Evolutionary conservation across 2,888 invertebrate species (phyloP), one percentile per base, ranked within the genome.

Genomic region (Amiota communis): DNA sequence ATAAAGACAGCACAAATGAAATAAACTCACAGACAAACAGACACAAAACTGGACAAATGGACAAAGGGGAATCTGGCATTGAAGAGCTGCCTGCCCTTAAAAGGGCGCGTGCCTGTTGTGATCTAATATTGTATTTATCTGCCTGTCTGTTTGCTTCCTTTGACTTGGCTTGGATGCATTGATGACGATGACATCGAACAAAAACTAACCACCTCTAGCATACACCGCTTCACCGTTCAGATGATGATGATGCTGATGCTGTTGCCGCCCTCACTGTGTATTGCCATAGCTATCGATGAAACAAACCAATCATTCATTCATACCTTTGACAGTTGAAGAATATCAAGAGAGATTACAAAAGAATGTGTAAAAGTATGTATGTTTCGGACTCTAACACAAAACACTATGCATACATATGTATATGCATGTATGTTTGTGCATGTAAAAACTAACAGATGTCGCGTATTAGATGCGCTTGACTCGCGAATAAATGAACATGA

Each of bases 391-490:
- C 8, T 36, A 36, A 36, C 36, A 36, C 2, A 36, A 36, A 36
- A 36, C 36, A 6, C 36, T 36, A 36, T 36, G 36, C 36, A 36
- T 36, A 36, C 6, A 36, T 36, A 36, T 6, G 8, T 36, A 36
- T 36, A 6, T 36, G 36, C 6, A 6, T 36, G 36, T 36, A 6
- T 36, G 36, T 36, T 2, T 36, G 36, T 36, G 36, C 36, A 36
- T 36, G 36, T 36, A 36, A 85, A 83, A 81, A 81, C 83, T 78
- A 85, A 85, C 85, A 85, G 85, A 85, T 85, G 85, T 79, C 79
- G 77, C 84, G 78, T 76, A 85, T 85, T 85, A 85, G 84, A 76
- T 78, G 80, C 82, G 82, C 82, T 78, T 83, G 82, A 77, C 75
- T 79, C 12, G 36, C 65, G 15, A 36, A 9, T 17, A 47, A 17